Evolutionary conservation across 2,113 vertebrate genomes (phyloP).

Genomic region (Python bivittatus): DNA sequence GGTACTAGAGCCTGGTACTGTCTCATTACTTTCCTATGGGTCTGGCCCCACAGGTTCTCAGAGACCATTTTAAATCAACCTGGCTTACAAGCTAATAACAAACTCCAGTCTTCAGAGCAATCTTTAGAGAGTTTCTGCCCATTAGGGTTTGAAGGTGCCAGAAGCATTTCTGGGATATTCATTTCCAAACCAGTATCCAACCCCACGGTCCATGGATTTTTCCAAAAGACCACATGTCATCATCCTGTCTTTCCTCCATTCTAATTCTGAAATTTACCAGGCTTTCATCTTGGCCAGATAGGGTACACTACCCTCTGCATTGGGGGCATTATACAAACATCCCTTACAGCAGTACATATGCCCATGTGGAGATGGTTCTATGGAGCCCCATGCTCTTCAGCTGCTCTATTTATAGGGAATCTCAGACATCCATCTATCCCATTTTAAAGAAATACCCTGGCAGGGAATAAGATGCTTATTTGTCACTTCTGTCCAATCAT

Average conservation of each 20-base stretch:
- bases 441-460: not conserved
- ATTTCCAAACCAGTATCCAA: not conserved
- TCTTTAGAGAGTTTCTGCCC: not conserved
- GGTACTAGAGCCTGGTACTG: not conserved
- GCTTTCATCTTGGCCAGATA: not conserved
- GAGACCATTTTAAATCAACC: not conserved
- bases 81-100: not conserved
- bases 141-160: not conserved
- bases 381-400: not conserved
- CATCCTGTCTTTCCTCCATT: not conserved
- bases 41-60: not conserved
- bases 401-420: not conserved
- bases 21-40: not conserved
- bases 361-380: not conserved
- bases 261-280: not conserved
- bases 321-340: not conserved
- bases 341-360: not conserved
- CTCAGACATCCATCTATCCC: not conserved
- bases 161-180: not conserved
- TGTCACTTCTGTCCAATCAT: not conserved
- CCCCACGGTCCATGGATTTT: not conserved
- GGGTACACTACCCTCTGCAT: not conserved
- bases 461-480: not conserved
- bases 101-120: not conserved
- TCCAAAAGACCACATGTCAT: not conserved